Evolutionary conservation across 2,113 vertebrate genomes (phyloP), one percentile per base, ranked within the genome.

Genomic region (Vanacampus margaritifer): DNA sequence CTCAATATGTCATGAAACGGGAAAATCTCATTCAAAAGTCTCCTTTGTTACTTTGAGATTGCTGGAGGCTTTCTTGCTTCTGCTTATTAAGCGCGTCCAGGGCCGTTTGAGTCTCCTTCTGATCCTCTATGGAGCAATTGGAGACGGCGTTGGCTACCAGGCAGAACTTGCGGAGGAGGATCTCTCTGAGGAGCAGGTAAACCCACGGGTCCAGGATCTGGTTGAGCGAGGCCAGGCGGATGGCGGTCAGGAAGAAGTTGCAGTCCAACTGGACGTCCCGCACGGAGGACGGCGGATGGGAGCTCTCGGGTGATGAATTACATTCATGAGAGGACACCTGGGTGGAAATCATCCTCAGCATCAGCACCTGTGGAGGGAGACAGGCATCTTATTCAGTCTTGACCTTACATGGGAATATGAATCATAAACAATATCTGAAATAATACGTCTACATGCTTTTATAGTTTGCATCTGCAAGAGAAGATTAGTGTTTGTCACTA

Each of bases 151-250:
- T 93, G 62, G 96, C 96, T 56, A 97, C 89, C 76, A 97, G 93
- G 72, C 94, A 94, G 84, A 94, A 93, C 86, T 94, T 95, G 65
- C 89, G 92, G 11, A 99, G 91, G 6, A 98, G 90, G 76, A 99
- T 97, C 89, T 94, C 94, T 71, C 97, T 88, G 66, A 98, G 84
- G 36, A 99, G 94, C 85, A 99, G 86, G 78, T 99, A 99, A 71
- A 99, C 94, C 97, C 97, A 99, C 0, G 97, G 97, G 73, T 99
- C 96, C 80, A 99, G 92, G 79, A 99, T 98, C 88, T 99, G 97
- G 88, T 98, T 99, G 8, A 99, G 91, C 0, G 97, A 99, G 36
- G 97, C 97, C 89, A 99, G 75, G 64, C 96, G 96, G 72, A 99
- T 93, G 0, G 94, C 93, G 0, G 90, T 95, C 75, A 99, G 82